Conservation (phyloP, 2,797 vertebrate species). For the Geotria australis region DNA sequence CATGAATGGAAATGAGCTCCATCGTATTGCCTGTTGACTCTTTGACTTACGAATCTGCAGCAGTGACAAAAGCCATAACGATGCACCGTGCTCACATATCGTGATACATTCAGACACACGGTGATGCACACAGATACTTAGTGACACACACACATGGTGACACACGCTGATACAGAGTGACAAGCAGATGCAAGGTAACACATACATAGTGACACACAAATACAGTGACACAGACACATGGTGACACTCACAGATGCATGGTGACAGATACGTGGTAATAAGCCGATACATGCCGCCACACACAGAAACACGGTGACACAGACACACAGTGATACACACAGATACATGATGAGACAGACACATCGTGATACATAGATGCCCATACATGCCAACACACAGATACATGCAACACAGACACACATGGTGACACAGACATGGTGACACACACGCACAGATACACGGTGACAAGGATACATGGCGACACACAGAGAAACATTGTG, state of each 20-base stretch:
- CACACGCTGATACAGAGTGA: background rate
- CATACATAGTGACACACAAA: background rate
- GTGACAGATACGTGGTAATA: background rate
- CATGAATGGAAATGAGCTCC: too few relatives aligned
- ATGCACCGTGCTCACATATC: too few relatives aligned
- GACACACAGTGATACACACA: background rate
- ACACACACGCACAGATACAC: background rate
- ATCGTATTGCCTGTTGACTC: too few relatives aligned
- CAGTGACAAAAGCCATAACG: too few relatives aligned
- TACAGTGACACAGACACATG: background rate
- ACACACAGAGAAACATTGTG: background rate
- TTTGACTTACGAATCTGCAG: too few relatives aligned
- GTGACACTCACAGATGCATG: background rate
- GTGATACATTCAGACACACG: background rate
- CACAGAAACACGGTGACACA: too few relatives aligned
- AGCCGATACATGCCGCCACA: too few relatives aligned
- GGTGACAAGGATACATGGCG: background rate
- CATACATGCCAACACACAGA: background rate
- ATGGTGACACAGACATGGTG: background rate
- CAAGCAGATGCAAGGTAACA: background rate
- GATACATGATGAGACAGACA: background rate
- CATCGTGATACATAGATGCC: background rate
- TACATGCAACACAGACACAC: background rate
- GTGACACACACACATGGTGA: background rate
- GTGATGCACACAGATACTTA: background rate